Conservation (phyloP, 2,113 vertebrate species). For the Cephalopholis sonnerati region DNA sequence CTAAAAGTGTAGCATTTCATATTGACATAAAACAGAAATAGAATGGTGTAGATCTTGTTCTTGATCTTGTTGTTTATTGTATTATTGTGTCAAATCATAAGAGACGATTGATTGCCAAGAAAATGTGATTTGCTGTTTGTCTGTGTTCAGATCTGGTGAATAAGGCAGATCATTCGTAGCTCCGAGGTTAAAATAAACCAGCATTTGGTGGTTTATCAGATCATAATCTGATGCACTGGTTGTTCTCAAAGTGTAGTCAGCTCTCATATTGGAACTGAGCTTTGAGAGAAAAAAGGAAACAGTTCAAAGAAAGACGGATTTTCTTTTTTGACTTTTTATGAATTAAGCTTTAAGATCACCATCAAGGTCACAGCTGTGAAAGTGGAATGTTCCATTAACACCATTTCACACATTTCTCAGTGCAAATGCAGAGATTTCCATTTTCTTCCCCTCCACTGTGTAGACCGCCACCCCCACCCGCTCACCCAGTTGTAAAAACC, state of each 20-base stretch:
- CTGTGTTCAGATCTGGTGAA: neutral
- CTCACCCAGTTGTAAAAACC: conserved; percentile 71
- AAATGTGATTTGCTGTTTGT: no score
- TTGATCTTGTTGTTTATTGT: neutral
- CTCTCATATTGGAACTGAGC: neutral
- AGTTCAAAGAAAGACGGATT: neutral
- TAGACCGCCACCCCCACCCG: neutral
- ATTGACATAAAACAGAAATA: neutral
- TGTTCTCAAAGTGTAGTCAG: neutral
- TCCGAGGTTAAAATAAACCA: neutral
- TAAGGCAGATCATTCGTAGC: neutral
- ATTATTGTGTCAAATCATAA: neutral
- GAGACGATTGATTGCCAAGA: neutral
- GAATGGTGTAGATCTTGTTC: neutral
- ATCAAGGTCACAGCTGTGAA: neutral
- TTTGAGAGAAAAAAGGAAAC: no score
- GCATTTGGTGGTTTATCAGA: neutral
- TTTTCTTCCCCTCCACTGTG: neutral
- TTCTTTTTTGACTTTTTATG: neutral
- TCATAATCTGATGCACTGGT: neutral
- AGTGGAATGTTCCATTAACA: neutral
- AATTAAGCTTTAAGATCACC: neutral
- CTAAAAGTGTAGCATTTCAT: neutral
- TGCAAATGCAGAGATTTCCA: neutral
- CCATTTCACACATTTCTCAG: neutral